A percentile compares a stretch with the other conserved stretches of the same genome.
Evolutionary conservation across 2,113 vertebrate genomes (phyloP).

Genomic region (Stegastes partitus): DNA sequence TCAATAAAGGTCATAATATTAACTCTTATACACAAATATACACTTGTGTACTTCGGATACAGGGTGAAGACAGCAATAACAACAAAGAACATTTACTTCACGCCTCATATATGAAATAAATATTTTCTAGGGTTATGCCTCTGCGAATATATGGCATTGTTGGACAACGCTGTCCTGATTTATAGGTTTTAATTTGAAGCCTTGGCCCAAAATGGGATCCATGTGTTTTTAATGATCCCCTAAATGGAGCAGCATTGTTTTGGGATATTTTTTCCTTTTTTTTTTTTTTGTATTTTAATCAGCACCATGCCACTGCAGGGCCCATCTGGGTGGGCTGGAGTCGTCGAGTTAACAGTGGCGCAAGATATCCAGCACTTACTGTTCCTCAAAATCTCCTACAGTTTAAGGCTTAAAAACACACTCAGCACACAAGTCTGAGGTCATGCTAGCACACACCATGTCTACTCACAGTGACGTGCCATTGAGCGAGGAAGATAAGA

Average conservation of each 20-base stretch:
- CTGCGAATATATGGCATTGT: conserved; percentile 70
- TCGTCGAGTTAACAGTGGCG: conserved; percentile 32
- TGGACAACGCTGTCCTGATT: conserved; percentile 70
- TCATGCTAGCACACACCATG: conserved; percentile 61
- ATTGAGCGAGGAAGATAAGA: conserved; percentile 50
- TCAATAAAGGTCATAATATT: conserved; percentile 85
- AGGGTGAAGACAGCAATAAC: conserved; percentile 78
- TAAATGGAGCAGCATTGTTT: conserved; percentile 74
- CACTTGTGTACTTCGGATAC: conserved; percentile 84
- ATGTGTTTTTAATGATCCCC: conserved; percentile 75
- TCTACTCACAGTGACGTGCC: conserved; percentile 63
- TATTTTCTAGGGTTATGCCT: conserved; percentile 72
- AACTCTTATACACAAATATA: conserved; percentile 92
- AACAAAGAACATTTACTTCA: conserved; percentile 75
- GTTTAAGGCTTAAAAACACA: conserved; percentile 48
- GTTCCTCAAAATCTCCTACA: conserved; percentile 30
- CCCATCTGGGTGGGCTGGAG: conserved; percentile 69
- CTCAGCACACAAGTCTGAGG: conserved; percentile 53
- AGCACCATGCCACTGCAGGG: conserved; percentile 75
- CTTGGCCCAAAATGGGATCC: conserved; percentile 63
- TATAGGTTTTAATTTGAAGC: conserved; percentile 68
- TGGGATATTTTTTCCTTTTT: conserved; percentile 39
- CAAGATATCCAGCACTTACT: conserved; percentile 40
- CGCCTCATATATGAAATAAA: conserved; percentile 81
- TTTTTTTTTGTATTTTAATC: conserved; percentile 68